Evolutionary conservation across 2,888 invertebrate genomes (phyloP).

Genomic region (Cancer borealis): DNA sequence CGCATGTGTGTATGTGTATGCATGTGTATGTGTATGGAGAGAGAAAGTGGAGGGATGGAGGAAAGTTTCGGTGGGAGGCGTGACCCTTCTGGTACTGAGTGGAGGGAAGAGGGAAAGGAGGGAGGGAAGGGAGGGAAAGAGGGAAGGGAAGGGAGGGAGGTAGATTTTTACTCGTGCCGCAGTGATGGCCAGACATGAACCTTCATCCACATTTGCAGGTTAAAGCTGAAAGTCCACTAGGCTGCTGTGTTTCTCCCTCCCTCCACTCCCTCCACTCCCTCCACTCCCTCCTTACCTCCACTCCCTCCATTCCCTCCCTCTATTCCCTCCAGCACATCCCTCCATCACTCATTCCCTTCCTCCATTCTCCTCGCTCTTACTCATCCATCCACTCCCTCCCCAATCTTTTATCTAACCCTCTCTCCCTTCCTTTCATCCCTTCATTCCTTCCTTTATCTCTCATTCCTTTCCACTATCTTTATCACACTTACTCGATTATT

Average conservation of each 20-base stretch:
- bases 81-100: background rate
- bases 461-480: too few species aligned
- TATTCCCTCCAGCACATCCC: background rate
- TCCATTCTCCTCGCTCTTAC: too few species aligned
- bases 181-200: constrained; percentile 33
- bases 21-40: too few species aligned
- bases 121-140: background rate
- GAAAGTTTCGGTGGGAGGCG: background rate
- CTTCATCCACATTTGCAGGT: constrained; percentile 13
- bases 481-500: too few species aligned
- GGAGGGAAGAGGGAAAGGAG: background rate
- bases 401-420: too few species aligned
- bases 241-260: background rate
- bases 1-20: too few species aligned
- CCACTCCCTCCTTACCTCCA: background rate
- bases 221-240: background rate
- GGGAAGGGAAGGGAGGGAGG: background rate
- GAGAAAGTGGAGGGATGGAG: too few species aligned
- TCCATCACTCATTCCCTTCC: background rate
- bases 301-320: background rate
- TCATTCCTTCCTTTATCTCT: too few species aligned
- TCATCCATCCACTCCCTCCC: background rate
- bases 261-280: background rate
- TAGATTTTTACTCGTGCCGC: background rate
- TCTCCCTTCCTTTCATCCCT: too few species aligned